phyloP scores from a whole-genome alignment of 1,140 invertebrate species.

The Solen grandis region DNA sequence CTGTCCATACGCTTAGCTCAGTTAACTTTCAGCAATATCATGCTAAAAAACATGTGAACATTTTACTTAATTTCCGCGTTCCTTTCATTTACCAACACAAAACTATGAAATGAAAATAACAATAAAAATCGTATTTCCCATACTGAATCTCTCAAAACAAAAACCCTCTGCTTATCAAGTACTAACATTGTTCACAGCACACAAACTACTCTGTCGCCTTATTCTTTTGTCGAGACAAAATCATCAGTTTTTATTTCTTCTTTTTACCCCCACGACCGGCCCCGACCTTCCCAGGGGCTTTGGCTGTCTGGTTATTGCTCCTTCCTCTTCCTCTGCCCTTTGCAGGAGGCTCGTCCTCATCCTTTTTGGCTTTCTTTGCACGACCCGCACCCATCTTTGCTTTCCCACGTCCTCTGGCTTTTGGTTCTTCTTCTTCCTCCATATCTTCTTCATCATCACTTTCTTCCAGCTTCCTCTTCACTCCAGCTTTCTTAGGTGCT shows the following conservation, averaged over 20 bases:
- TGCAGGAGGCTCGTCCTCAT: not conserved
- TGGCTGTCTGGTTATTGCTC: not conserved
- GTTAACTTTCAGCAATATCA: no score
- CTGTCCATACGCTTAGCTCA: no score
- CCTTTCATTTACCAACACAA: no score
- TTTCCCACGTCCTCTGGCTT: slow-evolving; percentile 1
- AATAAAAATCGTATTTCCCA: no score
- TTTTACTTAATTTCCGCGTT: no score
- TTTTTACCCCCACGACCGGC: not conserved
- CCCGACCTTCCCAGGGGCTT: not conserved
- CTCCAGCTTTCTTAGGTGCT: not conserved
- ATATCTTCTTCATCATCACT: not conserved
- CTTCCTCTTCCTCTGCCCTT: slow-evolving; percentile 16
- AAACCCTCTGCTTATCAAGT: no score
- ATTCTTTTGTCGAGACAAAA: no score
- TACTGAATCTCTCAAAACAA: no score
- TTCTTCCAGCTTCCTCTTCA: not conserved
- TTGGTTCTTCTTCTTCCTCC: not conserved
- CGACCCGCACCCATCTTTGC: not conserved
- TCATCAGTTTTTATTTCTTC: not conserved
- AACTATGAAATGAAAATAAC: no score
- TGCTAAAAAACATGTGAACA: no score
- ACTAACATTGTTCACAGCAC: no score
- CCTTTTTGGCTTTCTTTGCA: not conserved
- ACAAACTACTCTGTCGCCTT: no score